These are phyloP conservation scores for Atlantisia rogersi DNA, from an alignment of 2,113 vertebrate genomes.

Conservation along the genomic window DNA sequence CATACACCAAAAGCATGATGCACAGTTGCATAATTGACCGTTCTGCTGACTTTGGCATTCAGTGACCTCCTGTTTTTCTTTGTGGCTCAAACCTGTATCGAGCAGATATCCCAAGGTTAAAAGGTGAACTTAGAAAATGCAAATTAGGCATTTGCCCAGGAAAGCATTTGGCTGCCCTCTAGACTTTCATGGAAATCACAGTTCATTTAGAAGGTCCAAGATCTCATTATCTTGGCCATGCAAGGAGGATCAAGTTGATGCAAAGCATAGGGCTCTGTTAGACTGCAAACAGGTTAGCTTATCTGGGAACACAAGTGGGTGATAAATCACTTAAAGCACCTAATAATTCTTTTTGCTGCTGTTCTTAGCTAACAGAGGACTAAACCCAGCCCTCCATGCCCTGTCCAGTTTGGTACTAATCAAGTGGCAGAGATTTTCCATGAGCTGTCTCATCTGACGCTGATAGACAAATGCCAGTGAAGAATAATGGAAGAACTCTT, in stretches of 20 bases:
- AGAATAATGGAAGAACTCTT: not conserved
- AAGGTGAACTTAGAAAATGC: not conserved
- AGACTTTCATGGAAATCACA: not conserved
- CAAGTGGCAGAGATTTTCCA: not conserved
- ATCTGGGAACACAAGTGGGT: not conserved
- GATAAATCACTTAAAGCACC: not conserved
- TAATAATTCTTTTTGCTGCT: not conserved
- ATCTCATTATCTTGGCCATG: conserved; percentile 18
- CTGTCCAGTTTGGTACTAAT: not conserved
- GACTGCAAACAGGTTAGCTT: not conserved
- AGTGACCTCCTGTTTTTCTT: not conserved
- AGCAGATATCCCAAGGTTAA: not conserved
- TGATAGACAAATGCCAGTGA: not conserved
- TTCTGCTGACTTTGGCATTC: not conserved
- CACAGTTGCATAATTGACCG: not conserved
- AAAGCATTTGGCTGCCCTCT: conserved; percentile 19
- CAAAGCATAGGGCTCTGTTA: not conserved
- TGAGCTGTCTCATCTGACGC: not conserved
- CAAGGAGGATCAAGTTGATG: not conserved
- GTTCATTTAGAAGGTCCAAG: not conserved
- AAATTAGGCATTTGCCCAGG: conserved; percentile 27
- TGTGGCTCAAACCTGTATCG: not conserved
- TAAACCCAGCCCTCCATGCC: not conserved
- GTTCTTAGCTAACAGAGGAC: not conserved
- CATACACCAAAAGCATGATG: not conserved